phyloP scores from a whole-genome alignment of 2,797 vertebrate genomes.

The Trichosurus vulpecula region DNA sequence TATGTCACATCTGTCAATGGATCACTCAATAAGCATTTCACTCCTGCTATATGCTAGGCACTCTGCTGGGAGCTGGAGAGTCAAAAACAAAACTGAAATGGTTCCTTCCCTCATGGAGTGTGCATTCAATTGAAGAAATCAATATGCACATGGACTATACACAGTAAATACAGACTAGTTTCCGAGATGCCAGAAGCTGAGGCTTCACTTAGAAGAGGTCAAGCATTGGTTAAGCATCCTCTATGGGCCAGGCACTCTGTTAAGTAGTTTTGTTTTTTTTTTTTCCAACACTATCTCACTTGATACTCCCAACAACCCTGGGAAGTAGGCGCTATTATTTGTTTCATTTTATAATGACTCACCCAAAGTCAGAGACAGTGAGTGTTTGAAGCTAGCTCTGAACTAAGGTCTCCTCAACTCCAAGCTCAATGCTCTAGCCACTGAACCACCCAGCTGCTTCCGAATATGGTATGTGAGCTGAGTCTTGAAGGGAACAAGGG shows the following conservation, averaged over 20 bases:
- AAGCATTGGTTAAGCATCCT: not conserved
- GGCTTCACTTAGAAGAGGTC: not conserved
- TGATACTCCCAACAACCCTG: conserved; percentile 17
- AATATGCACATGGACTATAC: not conserved
- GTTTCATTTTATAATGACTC: conserved; percentile 46
- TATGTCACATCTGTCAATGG: not conserved
- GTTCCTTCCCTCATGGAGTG: not conserved
- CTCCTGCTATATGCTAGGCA: not conserved
- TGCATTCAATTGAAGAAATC: not conserved
- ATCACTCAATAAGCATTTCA: not conserved
- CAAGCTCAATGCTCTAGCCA: conserved; percentile 39
- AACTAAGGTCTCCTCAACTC: not conserved
- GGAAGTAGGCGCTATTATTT: not conserved
- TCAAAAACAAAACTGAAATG: not conserved
- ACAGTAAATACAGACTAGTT: not conserved
- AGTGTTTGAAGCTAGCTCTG: conserved; percentile 17
- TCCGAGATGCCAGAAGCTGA: not conserved
- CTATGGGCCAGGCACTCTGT: not conserved
- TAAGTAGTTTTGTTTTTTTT: not conserved
- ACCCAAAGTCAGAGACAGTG: not conserved
- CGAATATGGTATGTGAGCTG: not conserved
- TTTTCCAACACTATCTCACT: conserved; percentile 14
- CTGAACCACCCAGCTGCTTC: not conserved
- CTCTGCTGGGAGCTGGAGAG: not conserved
- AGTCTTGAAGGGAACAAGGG: not conserved